Base-by-base conservation (phyloP, 2,888 invertebrate species). In the Tetramorium bicarinatum region DNA sequence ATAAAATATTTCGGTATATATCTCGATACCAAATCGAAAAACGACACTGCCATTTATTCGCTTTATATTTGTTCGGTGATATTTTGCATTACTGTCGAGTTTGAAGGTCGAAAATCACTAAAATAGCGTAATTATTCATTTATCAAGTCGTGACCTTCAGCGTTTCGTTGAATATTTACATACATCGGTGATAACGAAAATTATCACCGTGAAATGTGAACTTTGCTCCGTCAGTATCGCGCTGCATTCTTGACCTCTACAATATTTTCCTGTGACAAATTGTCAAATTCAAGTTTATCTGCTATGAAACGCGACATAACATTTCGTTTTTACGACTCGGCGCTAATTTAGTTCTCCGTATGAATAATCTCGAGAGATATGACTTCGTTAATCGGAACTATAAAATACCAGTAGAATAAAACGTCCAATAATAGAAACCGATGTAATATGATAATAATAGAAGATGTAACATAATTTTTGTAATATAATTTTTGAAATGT, bases 201-300 rank as follows among this genome's bases (percentile, higher is more conserved):
- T 76, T 64, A 49, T 72, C 21, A 61, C 7, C n/a, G 13, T n/a
- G 21, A 66, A 66, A 66, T 38, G 11, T 18, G 44, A 29, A 29
- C 64, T 64, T 54, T 21, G 44, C 34, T 44, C 41, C 47, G 29
- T 72, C 29, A n/a, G 21, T 72, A 52, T 49, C 80, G 44, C 13
- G 13, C 4, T 49, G 21, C 9, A 49, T n/a, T 72, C 62, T 54
- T 72, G 62, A 81, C 62, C 44, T 64, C 13, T 18, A 18, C 6
- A 38, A 62, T 29, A 38, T 62, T 49, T 64, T 25, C 4, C 21
- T 44, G 21, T 62, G 62, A 59, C 47, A 59, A 66, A 62, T 67
- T 41, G 34, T 61, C 38, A 80, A 71, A 72, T 81, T 64, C 44
- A 4, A 44, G 21, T 62, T 41, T n/a, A 44, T 62, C 72, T 41